Percentiles rank a stretch among this genome's conserved stretches.
These are phyloP conservation scores for Fregata magnificens DNA, from an alignment of 2,113 vertebrate genomes.

Conservation along the genomic window DNA sequence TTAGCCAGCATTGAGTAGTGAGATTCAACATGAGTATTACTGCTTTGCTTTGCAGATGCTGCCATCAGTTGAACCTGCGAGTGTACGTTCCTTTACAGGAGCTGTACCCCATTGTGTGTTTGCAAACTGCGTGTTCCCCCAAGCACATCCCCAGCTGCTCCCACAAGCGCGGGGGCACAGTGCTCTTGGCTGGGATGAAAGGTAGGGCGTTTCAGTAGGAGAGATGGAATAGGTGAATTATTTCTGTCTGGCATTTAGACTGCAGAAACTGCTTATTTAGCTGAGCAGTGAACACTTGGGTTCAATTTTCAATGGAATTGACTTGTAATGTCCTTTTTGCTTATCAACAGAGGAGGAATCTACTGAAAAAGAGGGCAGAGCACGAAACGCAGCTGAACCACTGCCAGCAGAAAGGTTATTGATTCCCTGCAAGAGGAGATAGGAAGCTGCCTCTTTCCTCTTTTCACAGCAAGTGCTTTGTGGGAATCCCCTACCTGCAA, in stretches of 20 bases:
- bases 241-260: background rate
- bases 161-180: background rate
- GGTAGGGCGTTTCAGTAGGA: background rate
- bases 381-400: background rate
- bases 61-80: background rate
- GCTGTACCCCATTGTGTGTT: background rate
- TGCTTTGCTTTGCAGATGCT: rapidly evolving
- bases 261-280: background rate
- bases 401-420: slow-evolving; percentile 6
- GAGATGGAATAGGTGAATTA: background rate
- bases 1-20: background rate
- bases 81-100: background rate
- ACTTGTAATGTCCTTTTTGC: background rate
- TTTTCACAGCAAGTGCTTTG: background rate
- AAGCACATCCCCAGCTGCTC: background rate
- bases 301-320: background rate
- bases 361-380: background rate
- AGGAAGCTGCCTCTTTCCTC: background rate
- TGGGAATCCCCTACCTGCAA: background rate
- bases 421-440: background rate
- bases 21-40: background rate
- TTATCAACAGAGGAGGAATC: background rate
- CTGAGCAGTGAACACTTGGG: background rate
- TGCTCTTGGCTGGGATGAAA: background rate
- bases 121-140: background rate